A percentile compares a stretch with the other conserved stretches of the same genome.
phyloP scores from a whole-genome alignment of 2,113 vertebrate genomes.

The Antennarius striatus region DNA sequence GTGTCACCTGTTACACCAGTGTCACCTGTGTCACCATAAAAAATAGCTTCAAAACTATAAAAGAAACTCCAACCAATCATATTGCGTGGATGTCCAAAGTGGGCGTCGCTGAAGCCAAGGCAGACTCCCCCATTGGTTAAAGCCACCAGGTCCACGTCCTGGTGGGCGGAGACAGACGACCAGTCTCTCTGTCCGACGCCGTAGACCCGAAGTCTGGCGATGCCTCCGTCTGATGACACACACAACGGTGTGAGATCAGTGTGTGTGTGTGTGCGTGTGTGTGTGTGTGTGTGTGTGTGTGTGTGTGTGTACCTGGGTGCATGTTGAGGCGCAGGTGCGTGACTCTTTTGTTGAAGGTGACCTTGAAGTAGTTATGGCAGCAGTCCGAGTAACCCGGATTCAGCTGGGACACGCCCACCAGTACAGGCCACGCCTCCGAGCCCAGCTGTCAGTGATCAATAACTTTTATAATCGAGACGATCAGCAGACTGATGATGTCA shows the following conservation, averaged over 20 bases:
- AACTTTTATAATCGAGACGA: no score
- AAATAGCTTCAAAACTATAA: neutral
- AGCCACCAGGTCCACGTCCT: constrained; percentile 79
- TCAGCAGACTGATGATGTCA: neutral
- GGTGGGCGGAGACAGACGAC: constrained; percentile 60
- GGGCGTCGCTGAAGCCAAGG: constrained; percentile 85
- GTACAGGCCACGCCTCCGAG: constrained; percentile 78
- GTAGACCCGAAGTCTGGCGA: constrained; percentile 83
- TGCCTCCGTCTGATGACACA: constrained; percentile 81
- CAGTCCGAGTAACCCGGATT: constrained; percentile 75
- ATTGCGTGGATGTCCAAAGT: constrained; percentile 87
- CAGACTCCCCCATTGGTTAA: constrained; percentile 85
- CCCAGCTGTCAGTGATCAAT: constrained; percentile 68
- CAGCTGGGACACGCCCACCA: constrained; percentile 78
- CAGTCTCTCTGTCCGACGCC: constrained; percentile 83
- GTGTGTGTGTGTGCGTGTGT: neutral
- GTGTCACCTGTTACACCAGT: no score
- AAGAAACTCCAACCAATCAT: constrained; percentile 80
- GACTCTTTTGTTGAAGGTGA: constrained; percentile 70
- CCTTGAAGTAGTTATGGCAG: constrained; percentile 81
- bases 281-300: constrained; percentile 4
- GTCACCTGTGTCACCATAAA: neutral
- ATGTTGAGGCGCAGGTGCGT: constrained; percentile 88
- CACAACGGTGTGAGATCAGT: neutral
- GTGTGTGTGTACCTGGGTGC: constrained; percentile 79